These are phyloP conservation scores for Monopis laevigella DNA, from an alignment of 2,888 invertebrate species.

Conservation along the genomic window DNA sequence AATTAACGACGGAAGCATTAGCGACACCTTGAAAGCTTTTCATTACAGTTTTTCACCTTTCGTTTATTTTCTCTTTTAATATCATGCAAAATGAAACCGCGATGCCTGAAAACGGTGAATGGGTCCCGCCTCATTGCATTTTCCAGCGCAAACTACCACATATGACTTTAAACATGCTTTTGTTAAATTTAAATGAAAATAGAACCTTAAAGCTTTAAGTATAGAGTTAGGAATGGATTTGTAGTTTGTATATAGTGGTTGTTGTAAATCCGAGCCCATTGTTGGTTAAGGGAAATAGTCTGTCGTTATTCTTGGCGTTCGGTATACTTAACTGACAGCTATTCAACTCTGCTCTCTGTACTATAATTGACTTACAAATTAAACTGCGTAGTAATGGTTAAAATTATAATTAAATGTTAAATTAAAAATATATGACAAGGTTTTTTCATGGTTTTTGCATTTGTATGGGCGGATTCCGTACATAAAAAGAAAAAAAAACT, in stretches of 20 bases:
- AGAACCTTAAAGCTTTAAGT: neutral
- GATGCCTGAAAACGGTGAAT: slow-evolving; percentile 35
- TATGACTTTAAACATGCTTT: neutral
- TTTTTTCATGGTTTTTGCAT: no score
- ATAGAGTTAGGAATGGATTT: neutral
- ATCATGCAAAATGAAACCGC: slow-evolving; percentile 48
- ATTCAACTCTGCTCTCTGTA: slow-evolving; percentile 19
- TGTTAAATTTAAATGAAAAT: no score
- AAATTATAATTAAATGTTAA: no score
- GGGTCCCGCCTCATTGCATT: slow-evolving; percentile 18
- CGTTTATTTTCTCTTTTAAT: slow-evolving; percentile 38
- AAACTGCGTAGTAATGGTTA: no score
- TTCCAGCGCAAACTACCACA: neutral
- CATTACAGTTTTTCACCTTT: slow-evolving; percentile 19
- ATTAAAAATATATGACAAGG: no score
- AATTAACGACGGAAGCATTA: slow-evolving; percentile 13
- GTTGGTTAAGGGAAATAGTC: slow-evolving; percentile 19
- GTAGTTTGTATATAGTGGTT: neutral
- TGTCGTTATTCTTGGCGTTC: slow-evolving; percentile 24
- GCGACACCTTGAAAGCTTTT: slow-evolving; percentile 34
- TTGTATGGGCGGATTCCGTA: no score
- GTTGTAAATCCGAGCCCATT: slow-evolving; percentile 26
- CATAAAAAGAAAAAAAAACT: no score
- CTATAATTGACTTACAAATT: slow-evolving; percentile 1
- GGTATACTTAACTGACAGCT: slow-evolving; percentile 26